Evolutionary conservation across 2,113 vertebrate species (phyloP).

Genomic region (Vicugna pacos): DNA sequence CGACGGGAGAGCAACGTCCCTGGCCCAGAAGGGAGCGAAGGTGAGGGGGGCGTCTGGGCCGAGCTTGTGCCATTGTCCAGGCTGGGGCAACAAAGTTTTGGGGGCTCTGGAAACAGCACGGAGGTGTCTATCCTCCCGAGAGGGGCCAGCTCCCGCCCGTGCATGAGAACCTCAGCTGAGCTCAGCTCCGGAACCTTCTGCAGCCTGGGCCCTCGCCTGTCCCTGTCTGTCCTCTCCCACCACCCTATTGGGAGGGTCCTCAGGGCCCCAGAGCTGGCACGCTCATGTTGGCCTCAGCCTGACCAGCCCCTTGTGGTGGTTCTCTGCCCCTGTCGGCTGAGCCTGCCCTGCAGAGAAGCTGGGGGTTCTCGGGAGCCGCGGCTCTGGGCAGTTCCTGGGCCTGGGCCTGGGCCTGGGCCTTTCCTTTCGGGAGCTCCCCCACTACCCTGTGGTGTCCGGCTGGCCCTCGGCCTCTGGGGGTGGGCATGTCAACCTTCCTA

Average conservation of each 20-base stretch:
- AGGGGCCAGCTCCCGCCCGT: background rate
- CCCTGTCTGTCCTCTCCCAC: background rate
- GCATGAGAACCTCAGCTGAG: accelerated
- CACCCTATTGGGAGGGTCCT: background rate
- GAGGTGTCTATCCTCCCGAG: background rate
- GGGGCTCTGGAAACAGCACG: accelerated
- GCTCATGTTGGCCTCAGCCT: background rate
- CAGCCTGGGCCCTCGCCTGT: accelerated
- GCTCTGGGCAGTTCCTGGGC: background rate
- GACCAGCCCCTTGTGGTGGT: accelerated
- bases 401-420: background rate
- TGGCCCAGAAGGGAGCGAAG: constrained; percentile 85
- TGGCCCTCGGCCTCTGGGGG: no score
- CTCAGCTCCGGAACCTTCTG: background rate
- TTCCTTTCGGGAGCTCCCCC: background rate
- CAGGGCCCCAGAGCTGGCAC: background rate
- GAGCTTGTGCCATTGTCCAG: accelerated
- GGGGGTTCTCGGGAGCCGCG: accelerated
- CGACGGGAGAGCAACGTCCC: constrained; percentile 58
- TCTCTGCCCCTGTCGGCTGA: background rate
- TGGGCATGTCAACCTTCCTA: background rate
- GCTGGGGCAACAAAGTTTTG: accelerated
- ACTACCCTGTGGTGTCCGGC: background rate
- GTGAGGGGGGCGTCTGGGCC: constrained; percentile 67
- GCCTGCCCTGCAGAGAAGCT: background rate